phyloP scores from a whole-genome alignment of 2,113 vertebrate species.

The Prunella fulvescens region DNA sequence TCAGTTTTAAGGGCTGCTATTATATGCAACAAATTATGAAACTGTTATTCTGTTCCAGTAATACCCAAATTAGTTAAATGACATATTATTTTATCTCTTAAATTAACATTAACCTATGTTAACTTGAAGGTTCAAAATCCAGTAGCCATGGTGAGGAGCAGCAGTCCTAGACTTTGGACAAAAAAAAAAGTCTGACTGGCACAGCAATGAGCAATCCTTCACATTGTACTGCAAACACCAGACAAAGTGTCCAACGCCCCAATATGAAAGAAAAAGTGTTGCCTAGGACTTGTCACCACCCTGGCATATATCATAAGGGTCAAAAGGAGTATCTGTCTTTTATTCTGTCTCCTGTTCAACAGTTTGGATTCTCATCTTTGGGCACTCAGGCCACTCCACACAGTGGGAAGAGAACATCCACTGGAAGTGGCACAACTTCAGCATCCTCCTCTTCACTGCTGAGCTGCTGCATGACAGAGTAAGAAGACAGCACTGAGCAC shows the following conservation, averaged over 20 bases:
- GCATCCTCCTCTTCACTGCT: not conserved
- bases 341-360: not conserved
- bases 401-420: not conserved
- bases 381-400: not conserved
- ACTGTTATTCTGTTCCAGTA: not conserved
- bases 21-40: not conserved
- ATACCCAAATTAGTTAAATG: not conserved
- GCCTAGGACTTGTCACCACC: not conserved
- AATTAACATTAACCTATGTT: not conserved
- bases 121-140: not conserved
- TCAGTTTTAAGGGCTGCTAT: not conserved
- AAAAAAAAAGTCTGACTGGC: not conserved
- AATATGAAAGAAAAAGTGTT: not conserved
- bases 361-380: not conserved
- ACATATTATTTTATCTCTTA: not conserved
- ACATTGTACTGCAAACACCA: not conserved
- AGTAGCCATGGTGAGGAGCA: not conserved
- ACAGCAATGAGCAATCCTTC: not conserved
- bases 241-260: not conserved
- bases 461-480: not conserved
- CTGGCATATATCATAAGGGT: not conserved
- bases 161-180: accelerated
- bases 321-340: not conserved
- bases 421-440: not conserved
- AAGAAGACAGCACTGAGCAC: not conserved